phyloP scores from a whole-genome alignment of 2,888 invertebrate species.

The Amblyjoppa fuscipennis region DNA sequence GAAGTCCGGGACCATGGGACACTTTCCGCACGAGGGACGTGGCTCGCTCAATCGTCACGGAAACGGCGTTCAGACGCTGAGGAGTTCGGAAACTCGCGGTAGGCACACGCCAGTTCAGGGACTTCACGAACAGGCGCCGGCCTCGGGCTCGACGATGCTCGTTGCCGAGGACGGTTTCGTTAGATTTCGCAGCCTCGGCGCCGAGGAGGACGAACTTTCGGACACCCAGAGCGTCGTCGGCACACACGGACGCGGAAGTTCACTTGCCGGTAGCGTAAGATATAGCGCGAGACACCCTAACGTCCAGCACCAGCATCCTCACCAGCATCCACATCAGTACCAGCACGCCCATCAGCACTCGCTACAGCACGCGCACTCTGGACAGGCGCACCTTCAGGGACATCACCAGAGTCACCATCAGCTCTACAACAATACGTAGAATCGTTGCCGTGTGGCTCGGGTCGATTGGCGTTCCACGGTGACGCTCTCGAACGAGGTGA shows the following conservation, averaged over 20 bases:
- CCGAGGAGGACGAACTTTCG: slow-evolving; percentile 81
- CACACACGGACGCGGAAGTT: slow-evolving; percentile 81
- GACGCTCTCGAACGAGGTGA: slow-evolving; percentile 71
- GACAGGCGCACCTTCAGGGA: slow-evolving; percentile 79
- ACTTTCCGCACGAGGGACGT: slow-evolving; percentile 86
- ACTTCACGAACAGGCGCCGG: slow-evolving; percentile 87
- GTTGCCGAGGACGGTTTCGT: slow-evolving; percentile 97
- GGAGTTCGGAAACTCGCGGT: slow-evolving; percentile 81
- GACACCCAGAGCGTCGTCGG: slow-evolving; percentile 81
- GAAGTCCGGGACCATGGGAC: slow-evolving; percentile 88
- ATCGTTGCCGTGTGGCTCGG: slow-evolving; percentile 71
- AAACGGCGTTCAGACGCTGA: slow-evolving; percentile 87
- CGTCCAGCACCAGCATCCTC: slow-evolving; percentile 77
- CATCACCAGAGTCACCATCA: slow-evolving; percentile 82
- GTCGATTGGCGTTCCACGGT: slow-evolving; percentile 72
- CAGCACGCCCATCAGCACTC: slow-evolving; percentile 81
- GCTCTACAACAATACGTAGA: slow-evolving; percentile 83
- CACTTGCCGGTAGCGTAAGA: slow-evolving; percentile 82
- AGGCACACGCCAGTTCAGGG: slow-evolving; percentile 79
- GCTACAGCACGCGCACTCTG: slow-evolving; percentile 80
- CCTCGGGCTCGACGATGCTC: slow-evolving; percentile 89
- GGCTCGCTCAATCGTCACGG: slow-evolving; percentile 84
- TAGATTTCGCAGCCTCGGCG: slow-evolving; percentile 91
- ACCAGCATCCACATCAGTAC: slow-evolving; percentile 77
- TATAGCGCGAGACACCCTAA: slow-evolving; percentile 80